phyloP scores from a whole-genome alignment of 2,113 vertebrate species.

The Columbina picui region DNA sequence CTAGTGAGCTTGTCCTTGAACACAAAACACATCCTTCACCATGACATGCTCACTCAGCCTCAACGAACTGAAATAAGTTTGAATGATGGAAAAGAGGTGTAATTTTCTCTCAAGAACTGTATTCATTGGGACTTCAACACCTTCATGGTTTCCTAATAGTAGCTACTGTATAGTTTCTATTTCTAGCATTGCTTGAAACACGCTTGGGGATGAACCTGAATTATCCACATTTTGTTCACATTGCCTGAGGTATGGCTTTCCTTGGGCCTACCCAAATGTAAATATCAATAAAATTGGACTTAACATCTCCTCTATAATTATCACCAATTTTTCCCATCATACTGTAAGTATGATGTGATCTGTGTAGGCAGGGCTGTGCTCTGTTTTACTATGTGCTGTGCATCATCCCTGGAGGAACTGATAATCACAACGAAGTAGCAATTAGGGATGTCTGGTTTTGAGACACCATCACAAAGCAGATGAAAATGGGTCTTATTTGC shows the following conservation, averaged over 20 bases:
- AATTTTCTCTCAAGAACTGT: neutral
- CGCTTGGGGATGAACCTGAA: neutral
- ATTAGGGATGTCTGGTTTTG: neutral
- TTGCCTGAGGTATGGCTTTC: neutral
- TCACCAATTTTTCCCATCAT: neutral
- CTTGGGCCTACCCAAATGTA: neutral
- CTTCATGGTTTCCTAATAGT: neutral
- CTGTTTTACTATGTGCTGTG: neutral
- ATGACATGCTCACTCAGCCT: neutral
- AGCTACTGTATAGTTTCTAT: neutral
- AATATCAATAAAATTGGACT: neutral
- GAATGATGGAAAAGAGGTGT: neutral
- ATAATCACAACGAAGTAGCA: neutral
- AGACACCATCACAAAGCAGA: neutral
- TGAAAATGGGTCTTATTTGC: neutral
- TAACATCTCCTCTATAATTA: neutral
- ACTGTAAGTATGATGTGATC: neutral
- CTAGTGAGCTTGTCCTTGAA: neutral
- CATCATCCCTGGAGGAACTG: neutral
- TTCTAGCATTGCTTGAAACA: neutral
- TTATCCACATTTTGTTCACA: neutral
- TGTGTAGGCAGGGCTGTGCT: neutral
- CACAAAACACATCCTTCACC: neutral
- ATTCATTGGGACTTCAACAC: neutral
- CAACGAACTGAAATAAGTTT: neutral